phyloP scores from a whole-genome alignment of 2,888 invertebrate genomes.

The Acleris emargana region DNA sequence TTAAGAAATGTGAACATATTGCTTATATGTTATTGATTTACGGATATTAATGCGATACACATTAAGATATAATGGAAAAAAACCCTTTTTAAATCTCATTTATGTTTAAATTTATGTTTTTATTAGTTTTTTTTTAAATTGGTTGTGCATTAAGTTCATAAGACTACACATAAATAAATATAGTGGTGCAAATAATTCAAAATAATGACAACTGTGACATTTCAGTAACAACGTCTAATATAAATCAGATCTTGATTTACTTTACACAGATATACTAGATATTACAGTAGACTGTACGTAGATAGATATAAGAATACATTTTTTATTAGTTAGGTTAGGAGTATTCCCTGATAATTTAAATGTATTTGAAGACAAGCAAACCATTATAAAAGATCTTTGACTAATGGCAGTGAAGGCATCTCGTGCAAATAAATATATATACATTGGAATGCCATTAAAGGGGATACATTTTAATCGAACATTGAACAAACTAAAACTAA shows the following conservation, averaged over 20 bases:
- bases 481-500: conserved; percentile 56
- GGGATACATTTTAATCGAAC: conserved; percentile 43
- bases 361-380: conserved; percentile 26
- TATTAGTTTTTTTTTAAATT: no score
- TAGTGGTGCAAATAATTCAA: conserved; percentile 38
- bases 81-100: no score
- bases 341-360: conserved; percentile 20
- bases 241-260: no score
- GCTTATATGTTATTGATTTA: conserved; percentile 50
- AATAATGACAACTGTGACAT: conserved; percentile 1
- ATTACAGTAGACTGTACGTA: conserved; percentile 14
- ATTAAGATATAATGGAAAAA: no score
- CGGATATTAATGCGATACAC: no score
- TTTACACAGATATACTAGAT: conserved; percentile 7
- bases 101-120: no score
- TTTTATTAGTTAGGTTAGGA: conserved; percentile 1
- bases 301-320: conserved; percentile 20
- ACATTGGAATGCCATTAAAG: conserved; percentile 24
- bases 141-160: no score
- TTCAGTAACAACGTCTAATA: neutral
- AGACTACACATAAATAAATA: no score
- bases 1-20: conserved; percentile 38
- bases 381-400: conserved; percentile 8
- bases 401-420: conserved; percentile 31
- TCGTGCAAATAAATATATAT: conserved; percentile 27